phyloP scores from a whole-genome alignment of 2,797 vertebrate species.

The Micrastur ruficollis region DNA sequence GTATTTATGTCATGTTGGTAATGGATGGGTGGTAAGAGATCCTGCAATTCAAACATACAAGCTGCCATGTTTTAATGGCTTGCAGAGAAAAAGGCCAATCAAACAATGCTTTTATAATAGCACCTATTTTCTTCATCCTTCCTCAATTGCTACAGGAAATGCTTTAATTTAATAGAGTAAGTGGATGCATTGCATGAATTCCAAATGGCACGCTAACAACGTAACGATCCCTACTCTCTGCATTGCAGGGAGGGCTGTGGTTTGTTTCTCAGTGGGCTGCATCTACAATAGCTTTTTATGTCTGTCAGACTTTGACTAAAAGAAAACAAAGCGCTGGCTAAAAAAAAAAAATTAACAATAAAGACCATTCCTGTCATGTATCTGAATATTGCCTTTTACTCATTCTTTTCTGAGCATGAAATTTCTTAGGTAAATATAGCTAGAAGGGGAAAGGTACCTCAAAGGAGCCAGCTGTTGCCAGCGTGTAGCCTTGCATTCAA shows the following conservation, averaged over 20 bases:
- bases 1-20: not conserved
- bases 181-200: not conserved
- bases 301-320: slow-evolving; percentile 12
- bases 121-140: slow-evolving; percentile 43
- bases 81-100: not conserved
- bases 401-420: not conserved
- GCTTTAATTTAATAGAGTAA: not conserved
- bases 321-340: slow-evolving; percentile 36
- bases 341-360: not conserved
- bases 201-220: not conserved
- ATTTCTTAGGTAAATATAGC: slow-evolving; percentile 49
- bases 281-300: slow-evolving; percentile 43
- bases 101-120: not conserved
- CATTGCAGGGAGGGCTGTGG: not conserved
- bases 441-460: not conserved
- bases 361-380: slow-evolving; percentile 22
- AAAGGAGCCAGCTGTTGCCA: not conserved
- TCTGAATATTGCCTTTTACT: slow-evolving; percentile 44
- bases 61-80: not conserved
- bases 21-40: not conserved
- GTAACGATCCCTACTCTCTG: not conserved
- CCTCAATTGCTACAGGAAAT: slow-evolving; percentile 30
- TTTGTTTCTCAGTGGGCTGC: not conserved
- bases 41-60: not conserved
- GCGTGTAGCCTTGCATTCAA: not conserved